Percentiles rank a stretch among this genome's conserved stretches.
Conservation (phyloP, 2,888 invertebrate species). For the Nasonia oneida region DNA sequence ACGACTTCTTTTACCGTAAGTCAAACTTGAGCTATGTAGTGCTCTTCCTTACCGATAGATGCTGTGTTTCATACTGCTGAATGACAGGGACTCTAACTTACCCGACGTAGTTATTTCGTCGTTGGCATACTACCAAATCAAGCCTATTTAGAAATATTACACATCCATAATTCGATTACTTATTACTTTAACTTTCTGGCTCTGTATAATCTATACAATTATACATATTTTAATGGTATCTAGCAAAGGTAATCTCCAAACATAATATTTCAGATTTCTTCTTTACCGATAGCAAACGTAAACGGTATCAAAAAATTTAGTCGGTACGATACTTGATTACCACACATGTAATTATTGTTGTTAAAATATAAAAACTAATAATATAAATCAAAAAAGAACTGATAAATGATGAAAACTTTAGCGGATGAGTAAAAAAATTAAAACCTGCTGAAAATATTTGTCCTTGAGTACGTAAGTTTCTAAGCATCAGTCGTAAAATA, state of each 20-base stretch:
- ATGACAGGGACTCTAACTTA: background rate
- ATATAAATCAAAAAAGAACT: background rate
- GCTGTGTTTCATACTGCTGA: background rate
- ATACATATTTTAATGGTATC: background rate
- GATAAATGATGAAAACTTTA: background rate
- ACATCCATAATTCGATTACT: no score
- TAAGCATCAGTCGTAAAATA: background rate
- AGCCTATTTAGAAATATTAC: no score
- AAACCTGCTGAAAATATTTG: no score
- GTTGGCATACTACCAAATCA: no score
- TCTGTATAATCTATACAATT: no score
- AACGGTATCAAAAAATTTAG: background rate
- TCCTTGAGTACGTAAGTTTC: no score
- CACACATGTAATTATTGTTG: background rate
- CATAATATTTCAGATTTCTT: background rate
- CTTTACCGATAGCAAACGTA: background rate
- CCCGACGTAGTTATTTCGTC: background rate
- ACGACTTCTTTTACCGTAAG: constrained; percentile 53
- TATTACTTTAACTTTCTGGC: no score
- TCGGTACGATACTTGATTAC: background rate
- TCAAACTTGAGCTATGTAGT: background rate
- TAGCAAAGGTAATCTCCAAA: background rate
- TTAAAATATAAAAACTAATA: background rate
- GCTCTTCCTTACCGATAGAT: constrained; percentile 8
- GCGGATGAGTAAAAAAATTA: background rate